Conservation (phyloP, 2,797 vertebrate genomes). For the Linurgus olivaceus region DNA sequence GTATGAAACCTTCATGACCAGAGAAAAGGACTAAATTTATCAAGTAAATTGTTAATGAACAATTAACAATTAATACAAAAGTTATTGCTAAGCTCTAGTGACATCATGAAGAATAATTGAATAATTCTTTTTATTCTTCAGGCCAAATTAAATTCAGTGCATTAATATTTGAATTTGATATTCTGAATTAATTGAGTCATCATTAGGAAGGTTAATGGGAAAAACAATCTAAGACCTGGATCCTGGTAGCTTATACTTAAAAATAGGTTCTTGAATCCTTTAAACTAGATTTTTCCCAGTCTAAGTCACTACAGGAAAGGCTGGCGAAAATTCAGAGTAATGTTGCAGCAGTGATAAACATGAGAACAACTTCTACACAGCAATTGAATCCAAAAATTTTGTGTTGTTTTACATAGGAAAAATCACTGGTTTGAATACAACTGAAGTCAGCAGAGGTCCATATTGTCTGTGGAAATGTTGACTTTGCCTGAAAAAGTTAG, state of each 20-base stretch:
- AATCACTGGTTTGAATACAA: neutral
- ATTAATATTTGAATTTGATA: constrained; percentile 28
- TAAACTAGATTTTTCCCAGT: neutral
- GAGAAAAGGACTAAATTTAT: neutral
- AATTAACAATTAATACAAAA: neutral
- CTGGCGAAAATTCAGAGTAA: neutral
- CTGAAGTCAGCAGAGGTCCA: neutral
- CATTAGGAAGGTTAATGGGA: neutral
- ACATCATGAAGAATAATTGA: neutral
- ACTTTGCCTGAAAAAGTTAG: neutral
- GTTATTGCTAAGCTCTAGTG: neutral
- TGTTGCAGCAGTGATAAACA: neutral
- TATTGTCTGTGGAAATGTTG: neutral
- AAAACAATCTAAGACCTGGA: neutral
- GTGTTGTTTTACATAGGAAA: neutral
- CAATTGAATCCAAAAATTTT: neutral
- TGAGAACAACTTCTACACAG: neutral
- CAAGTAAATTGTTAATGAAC: neutral
- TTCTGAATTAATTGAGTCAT: constrained; percentile 2
- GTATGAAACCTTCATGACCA: neutral
- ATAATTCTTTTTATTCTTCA: constrained; percentile 9
- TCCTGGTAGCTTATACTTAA: neutral
- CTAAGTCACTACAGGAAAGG: neutral
- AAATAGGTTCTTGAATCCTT: neutral
- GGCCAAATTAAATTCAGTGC: neutral